Conservation (phyloP, 2,113 vertebrate genomes). For the Pipa parva region DNA sequence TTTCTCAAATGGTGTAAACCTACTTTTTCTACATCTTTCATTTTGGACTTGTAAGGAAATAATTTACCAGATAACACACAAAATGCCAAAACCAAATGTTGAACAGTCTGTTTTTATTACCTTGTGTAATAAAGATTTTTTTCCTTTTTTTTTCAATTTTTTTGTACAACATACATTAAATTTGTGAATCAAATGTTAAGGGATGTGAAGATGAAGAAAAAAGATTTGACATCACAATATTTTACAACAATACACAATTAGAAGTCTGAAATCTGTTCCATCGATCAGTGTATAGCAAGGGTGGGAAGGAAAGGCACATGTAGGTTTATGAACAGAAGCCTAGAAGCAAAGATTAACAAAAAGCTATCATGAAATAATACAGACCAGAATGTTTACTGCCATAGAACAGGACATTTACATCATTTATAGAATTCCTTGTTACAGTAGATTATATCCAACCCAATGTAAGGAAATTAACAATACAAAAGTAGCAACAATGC, state of each 20-base stretch:
- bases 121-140: constrained; percentile 84
- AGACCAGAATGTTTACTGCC: not conserved
- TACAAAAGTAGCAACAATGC: not conserved
- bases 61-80: constrained; percentile 41
- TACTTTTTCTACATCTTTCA: not conserved
- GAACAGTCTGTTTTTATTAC: constrained; percentile 85
- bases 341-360: constrained; percentile 42
- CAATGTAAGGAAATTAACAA: too few relatives aligned
- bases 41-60: constrained; percentile 14
- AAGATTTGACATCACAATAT: constrained; percentile 89
- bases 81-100: constrained; percentile 54
- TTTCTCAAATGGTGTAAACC: constrained; percentile 33
- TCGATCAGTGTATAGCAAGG: constrained; percentile 82
- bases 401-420: not conserved
- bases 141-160: constrained; percentile 45
- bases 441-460: too few relatives aligned
- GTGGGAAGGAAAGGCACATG: constrained; percentile 93
- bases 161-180: constrained; percentile 91
- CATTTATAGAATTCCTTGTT: too few relatives aligned
- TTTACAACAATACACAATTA: constrained; percentile 92
- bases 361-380: constrained; percentile 1
- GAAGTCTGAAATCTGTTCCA: constrained; percentile 68
- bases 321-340: constrained; percentile 58
- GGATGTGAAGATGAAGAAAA: constrained; percentile 80
- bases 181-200: constrained; percentile 89